Evolutionary conservation across 2,888 invertebrate genomes (phyloP).

Genomic region (Hypomecis atomaria): DNA sequence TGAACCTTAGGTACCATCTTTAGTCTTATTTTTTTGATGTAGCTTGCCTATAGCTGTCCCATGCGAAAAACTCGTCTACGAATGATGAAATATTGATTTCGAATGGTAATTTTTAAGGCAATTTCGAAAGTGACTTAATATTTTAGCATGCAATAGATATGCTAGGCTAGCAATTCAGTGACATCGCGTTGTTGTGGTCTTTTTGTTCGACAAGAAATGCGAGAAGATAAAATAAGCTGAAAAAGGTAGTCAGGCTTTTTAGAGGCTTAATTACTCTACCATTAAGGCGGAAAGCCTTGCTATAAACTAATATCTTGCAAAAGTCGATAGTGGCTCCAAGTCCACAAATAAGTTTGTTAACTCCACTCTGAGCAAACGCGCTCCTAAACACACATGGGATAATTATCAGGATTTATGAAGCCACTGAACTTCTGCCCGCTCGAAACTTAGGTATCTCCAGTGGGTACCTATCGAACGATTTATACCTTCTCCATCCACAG

Average conservation of each 20-base stretch:
- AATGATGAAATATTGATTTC: too few relatives aligned
- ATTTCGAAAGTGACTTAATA: too few relatives aligned
- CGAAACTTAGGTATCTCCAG: slow-evolving; percentile 31
- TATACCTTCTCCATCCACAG: slow-evolving; percentile 23
- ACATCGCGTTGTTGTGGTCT: too few relatives aligned
- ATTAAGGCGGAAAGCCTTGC: background rate
- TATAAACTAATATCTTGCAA: background rate
- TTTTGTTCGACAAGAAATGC: too few relatives aligned
- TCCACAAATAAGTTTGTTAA: background rate
- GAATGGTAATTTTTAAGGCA: too few relatives aligned
- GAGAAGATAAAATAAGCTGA: too few relatives aligned
- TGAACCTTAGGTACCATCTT: background rate
- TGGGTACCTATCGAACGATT: slow-evolving; percentile 28
- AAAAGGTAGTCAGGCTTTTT: too few relatives aligned
- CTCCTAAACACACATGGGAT: slow-evolving; percentile 30
- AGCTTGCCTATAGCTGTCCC: too few relatives aligned
- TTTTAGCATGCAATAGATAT: too few relatives aligned
- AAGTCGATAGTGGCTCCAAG: background rate
- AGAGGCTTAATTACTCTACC: too few relatives aligned
- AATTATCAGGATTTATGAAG: slow-evolving; percentile 36
- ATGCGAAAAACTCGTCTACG: too few relatives aligned
- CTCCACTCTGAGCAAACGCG: slow-evolving; percentile 5
- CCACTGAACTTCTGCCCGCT: slow-evolving; percentile 33
- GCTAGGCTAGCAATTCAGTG: too few relatives aligned
- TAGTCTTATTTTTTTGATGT: background rate